These are phyloP conservation scores for Laothoe populi DNA, from an alignment of 2,888 invertebrate genomes.

Conservation along the genomic window DNA sequence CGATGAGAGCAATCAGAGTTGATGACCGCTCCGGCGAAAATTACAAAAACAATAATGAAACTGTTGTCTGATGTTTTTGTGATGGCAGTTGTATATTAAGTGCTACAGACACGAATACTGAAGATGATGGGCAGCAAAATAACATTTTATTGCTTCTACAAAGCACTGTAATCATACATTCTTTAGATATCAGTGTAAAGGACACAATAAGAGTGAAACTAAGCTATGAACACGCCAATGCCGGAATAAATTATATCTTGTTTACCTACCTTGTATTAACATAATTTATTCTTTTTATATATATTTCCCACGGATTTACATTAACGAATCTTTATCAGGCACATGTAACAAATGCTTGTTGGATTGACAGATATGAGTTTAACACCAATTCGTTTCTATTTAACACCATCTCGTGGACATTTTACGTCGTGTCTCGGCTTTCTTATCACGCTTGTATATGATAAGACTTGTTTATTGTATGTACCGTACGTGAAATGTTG, in stretches of 20 bases:
- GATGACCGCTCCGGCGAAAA: conserved; percentile 19
- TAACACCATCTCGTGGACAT: conserved; percentile 10
- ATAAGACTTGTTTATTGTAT: conserved; percentile 19
- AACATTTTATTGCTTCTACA: not conserved
- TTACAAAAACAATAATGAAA: conserved; percentile 27
- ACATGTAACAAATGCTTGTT: conserved; percentile 21
- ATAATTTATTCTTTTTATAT: conserved; percentile 19
- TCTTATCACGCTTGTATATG: conserved; percentile 15
- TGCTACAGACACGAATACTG: conserved; percentile 7
- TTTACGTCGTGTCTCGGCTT: conserved; percentile 17
- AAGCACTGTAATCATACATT: not conserved
- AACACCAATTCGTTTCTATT: conserved; percentile 21
- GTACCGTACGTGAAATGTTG: conserved; percentile 11
- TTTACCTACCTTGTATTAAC: conserved; percentile 19
- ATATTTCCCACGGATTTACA: conserved; percentile 21
- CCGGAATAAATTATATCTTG: conserved; percentile 14
- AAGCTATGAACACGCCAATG: not conserved
- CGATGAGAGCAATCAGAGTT: conserved; percentile 31
- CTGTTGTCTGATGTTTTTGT: conserved; percentile 18
- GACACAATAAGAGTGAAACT: conserved; percentile 5
- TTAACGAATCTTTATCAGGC: conserved; percentile 13
- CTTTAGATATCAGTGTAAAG: not conserved
- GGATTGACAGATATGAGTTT: conserved; percentile 24
- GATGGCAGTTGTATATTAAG: not conserved
- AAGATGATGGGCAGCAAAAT: not conserved